Conservation (phyloP, 2,888 invertebrate species). For the Buathra laborator region DNA sequence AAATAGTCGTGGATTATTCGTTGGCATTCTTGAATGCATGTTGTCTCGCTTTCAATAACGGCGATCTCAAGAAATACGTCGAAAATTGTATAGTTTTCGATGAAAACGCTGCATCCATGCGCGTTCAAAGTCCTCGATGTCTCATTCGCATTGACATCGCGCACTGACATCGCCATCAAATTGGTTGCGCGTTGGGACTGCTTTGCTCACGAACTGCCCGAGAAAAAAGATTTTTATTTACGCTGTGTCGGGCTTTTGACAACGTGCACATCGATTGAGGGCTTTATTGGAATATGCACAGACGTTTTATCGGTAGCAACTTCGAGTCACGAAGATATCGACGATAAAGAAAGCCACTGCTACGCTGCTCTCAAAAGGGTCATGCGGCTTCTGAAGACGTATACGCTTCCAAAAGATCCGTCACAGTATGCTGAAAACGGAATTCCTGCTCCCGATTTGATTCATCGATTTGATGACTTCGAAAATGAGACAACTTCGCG, state of each 20-base stretch:
- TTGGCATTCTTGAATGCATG: constrained; percentile 65
- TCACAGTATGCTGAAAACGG: background rate
- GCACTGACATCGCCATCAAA: constrained; percentile 72
- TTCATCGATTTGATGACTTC: constrained; percentile 1
- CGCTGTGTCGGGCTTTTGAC: constrained; percentile 65
- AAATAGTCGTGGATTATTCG: constrained; percentile 69
- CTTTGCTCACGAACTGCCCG: constrained; percentile 56
- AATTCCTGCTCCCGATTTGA: too few relatives aligned
- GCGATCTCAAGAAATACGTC: constrained; percentile 58
- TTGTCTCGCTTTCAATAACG: constrained; percentile 68
- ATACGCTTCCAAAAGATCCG: background rate
- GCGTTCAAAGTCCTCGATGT: constrained; percentile 44
- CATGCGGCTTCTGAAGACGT: background rate
- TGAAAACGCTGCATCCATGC: background rate
- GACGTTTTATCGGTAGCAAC: constrained; percentile 52
- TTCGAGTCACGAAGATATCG: constrained; percentile 49
- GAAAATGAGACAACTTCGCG: constrained; percentile 7
- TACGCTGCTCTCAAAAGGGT: constrained; percentile 61
- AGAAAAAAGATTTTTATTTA: constrained; percentile 69
- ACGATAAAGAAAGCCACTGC: constrained; percentile 50
- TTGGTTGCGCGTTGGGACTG: constrained; percentile 66
- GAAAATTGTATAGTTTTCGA: constrained; percentile 55
- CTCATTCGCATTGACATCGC: constrained; percentile 72
- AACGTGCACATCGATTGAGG: constrained; percentile 43
- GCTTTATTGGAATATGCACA: constrained; percentile 40